These are phyloP conservation scores for Plecotus auritus DNA, from an alignment of 2,113 vertebrate genomes.

Conservation along the genomic window DNA sequence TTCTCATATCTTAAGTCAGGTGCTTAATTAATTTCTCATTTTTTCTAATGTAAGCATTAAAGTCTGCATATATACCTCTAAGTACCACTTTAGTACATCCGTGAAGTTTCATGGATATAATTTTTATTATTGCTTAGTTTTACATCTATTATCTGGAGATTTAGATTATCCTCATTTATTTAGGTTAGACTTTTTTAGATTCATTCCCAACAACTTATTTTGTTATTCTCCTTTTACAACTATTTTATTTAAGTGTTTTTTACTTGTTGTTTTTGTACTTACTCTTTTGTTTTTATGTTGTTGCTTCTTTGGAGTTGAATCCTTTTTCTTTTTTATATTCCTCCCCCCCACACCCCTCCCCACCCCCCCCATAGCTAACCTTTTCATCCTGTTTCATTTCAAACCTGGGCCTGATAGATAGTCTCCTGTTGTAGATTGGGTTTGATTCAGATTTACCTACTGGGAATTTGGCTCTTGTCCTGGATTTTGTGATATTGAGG, in stretches of 20 bases:
- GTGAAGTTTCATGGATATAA: not conserved
- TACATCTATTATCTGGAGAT: not conserved
- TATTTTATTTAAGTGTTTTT: not conserved
- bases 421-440: not conserved
- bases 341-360: rapidly evolving
- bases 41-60: not conserved
- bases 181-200: not conserved
- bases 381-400: not conserved
- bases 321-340: not conserved
- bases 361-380: not conserved
- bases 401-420: not conserved
- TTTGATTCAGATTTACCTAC: not conserved
- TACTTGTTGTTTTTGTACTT: not conserved
- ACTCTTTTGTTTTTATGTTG: not conserved
- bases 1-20: not conserved
- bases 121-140: not conserved
- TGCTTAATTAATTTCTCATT: not conserved
- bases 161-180: not conserved
- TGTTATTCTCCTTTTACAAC: not conserved
- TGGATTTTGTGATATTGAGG: not conserved
- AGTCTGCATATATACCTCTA: not conserved
- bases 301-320: not conserved
- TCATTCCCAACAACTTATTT: not conserved
- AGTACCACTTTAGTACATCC: not conserved
- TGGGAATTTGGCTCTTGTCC: not conserved